Base-by-base conservation (phyloP, 2,113 vertebrate genomes). In the Aptenodytes forsteri region DNA sequence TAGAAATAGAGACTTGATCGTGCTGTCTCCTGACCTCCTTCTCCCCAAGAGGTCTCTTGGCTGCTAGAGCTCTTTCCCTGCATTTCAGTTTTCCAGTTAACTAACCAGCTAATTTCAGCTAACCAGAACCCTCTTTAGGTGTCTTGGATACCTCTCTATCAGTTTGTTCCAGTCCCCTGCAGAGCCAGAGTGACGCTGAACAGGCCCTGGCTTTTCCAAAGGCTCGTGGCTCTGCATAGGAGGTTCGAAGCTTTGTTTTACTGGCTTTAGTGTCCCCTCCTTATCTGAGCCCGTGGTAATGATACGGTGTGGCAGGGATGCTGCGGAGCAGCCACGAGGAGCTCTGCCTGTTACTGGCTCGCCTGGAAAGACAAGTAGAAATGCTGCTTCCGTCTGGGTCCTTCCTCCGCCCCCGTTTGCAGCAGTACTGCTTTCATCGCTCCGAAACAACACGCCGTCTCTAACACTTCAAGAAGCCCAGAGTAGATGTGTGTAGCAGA, bases 361-460 rank as follows among this genome's bases (percentile, higher is more conserved):
- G 1, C 36, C 50, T 3, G 5, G 77, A 23, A 66, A 40, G 59
- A 52, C 6, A 22, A 79, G 38, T 27, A 90, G 38, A 55, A 87
- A 9, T 19, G 6, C 30, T 73, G 67, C 27, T 81, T 11, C 34
- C 21, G 8, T 47, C 38, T 21, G 56, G 16, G 25, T 70, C 27
- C 42, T 62, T 52, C 17, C 29, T 52, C 42, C 9, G 1, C 14
- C 32, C 52, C 5, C 0, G 1, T 13, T 13, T 17, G 26, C 38
- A 64, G 52, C 42, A 20, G 47, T 26, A 2, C n/a, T 26, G 72
- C 81, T 84, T 52, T 72, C 10, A 26, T 46, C 0, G 0, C 32
- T 46, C 44, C 1, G 15, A 27, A 76, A n/a, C 29, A 79, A 23
- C 13, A 3, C 0, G 1, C 67, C 0, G 0, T 44, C 58, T 52